Evolutionary conservation across 2,113 vertebrate genomes (phyloP).

Genomic region (Solea solea): DNA sequence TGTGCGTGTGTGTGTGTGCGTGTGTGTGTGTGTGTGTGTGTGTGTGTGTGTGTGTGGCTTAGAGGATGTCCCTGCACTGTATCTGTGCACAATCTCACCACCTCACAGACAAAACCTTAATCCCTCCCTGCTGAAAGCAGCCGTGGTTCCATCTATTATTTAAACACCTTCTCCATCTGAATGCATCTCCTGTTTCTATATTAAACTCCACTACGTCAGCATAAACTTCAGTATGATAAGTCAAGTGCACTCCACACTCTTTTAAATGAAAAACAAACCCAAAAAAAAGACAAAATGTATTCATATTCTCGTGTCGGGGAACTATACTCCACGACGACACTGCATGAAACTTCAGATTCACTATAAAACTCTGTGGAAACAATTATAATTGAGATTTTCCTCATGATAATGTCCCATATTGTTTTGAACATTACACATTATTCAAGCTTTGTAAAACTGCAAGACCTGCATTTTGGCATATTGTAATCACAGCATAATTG

Average conservation of each 20-base stretch:
- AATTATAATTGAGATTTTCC: neutral
- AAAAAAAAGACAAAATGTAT: too few species aligned
- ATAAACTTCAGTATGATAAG: slow-evolving; percentile 61
- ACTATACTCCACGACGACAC: too few species aligned
- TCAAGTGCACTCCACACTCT: slow-evolving; percentile 38
- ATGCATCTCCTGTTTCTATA: slow-evolving; percentile 81
- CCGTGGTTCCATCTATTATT: slow-evolving; percentile 84
- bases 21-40: neutral
- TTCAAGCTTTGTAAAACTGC: too few species aligned
- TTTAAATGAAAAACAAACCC: neutral
- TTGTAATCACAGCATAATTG: too few species aligned
- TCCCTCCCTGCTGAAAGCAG: slow-evolving; percentile 74
- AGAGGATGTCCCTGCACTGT: slow-evolving; percentile 29
- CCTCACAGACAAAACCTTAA: slow-evolving; percentile 61
- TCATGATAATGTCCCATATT: too few species aligned
- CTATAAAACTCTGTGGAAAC: neutral
- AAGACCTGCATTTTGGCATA: too few species aligned
- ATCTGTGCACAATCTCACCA: slow-evolving; percentile 53
- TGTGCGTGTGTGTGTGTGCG: too few species aligned
- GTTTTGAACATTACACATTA: too few species aligned
- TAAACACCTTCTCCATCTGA: slow-evolving; percentile 79
- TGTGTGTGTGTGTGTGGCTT: neutral
- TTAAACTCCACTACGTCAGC: slow-evolving; percentile 75
- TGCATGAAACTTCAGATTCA: too few species aligned
- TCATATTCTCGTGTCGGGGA: neutral